Base-by-base conservation (phyloP, 2,797 vertebrate genomes). In the Neoniphon sammara region DNA sequence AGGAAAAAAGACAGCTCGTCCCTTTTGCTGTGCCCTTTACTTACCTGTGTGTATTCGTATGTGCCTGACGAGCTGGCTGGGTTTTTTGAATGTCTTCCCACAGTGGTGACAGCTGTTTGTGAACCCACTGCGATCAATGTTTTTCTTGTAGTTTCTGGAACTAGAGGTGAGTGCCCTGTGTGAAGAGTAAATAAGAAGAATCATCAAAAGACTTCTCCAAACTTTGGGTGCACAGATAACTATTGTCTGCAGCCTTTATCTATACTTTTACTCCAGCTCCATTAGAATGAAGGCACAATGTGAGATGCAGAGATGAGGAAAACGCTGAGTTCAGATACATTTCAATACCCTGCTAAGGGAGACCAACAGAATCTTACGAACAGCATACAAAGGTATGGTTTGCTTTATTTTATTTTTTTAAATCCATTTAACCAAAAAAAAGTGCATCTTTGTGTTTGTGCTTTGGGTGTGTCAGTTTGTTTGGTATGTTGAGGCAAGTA, bases 21-120 rank as follows among this genome's bases (percentile, higher is more conserved):
- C 6, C 54, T 4, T n/a, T 53, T 12, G 20, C 55, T 47, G 50
- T 5, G 21, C 17, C 34, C 39, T 27, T 20, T 47, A 42, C 91
- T 92, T 87, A 99, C 98, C 98, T 89, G 98, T 99, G 88, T 99
- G 98, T 92, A 99, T 99, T 84, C 98, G 94, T 63, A 98, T 93
- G 64, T 99, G 98, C 57, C 98, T 92, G 0, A 98, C 97, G 50
- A 99, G 93, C 86, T 99, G 98, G 81, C 98, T 99, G 0, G 98
- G 98, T 82, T 99, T 99, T 76, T 99, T 98, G 87, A 99, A 99
- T 0, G 97, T 96, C 86, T 99, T 99, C 55, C 96, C 97, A 42
- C 98, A 99, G 88, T 99, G 98, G 34, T 96, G 96, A 91, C 98
- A 99, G 4, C 96, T 95, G 88, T 99, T 98, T 0, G 96, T 96